Conservation (phyloP, 2,888 invertebrate species). For the Limnephilus rhombicus region DNA sequence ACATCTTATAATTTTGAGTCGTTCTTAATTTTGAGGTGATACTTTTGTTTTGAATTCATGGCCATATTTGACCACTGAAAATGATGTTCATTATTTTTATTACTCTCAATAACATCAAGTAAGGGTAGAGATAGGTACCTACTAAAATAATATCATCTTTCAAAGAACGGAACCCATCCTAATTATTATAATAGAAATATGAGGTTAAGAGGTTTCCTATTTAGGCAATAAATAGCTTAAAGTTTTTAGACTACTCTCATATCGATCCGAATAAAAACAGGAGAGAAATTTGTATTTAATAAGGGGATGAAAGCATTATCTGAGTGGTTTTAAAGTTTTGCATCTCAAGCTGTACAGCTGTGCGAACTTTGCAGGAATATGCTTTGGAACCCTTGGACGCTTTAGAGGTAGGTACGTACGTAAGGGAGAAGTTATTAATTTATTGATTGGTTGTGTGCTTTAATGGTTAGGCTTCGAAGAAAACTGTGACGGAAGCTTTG, state of each 20-base stretch:
- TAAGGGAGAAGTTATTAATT: not conserved
- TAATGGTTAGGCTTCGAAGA: not conserved
- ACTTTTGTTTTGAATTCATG: no score
- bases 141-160: no score
- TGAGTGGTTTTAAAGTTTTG: conserved; percentile 63
- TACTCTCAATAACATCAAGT: no score
- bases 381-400: not conserved
- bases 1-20: no score
- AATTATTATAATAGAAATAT: no score
- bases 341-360: conserved; percentile 63
- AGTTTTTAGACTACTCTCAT: conserved; percentile 53
- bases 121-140: no score
- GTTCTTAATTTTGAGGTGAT: no score
- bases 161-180: no score
- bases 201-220: not conserved
- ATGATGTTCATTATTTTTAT: no score
- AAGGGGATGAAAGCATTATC: conserved; percentile 57
- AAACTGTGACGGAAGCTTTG: not conserved
- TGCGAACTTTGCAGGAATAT: conserved; percentile 17
- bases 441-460: not conserved
- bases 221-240: not conserved
- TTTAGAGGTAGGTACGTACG: not conserved
- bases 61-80: no score
- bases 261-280: conserved; percentile 58
- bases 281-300: conserved; percentile 63